A percentile compares a stretch with the other conserved stretches of the same genome.
Conservation (phyloP, 2,888 invertebrate genomes). For the Andrena minutula region DNA sequence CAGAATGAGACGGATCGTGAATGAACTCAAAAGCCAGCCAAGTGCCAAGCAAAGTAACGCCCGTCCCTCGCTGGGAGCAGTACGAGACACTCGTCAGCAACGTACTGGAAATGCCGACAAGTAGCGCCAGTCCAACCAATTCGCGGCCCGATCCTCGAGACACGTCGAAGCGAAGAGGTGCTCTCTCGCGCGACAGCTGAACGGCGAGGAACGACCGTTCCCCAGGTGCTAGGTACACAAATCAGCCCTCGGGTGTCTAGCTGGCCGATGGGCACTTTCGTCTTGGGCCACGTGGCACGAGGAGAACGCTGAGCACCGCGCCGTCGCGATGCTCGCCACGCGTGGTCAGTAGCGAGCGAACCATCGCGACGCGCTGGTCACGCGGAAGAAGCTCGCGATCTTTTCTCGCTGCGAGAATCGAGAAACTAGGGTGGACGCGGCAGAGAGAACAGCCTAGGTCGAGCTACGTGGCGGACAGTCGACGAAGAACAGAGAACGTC, state of each 20-base stretch:
- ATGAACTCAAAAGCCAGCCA: slow-evolving; percentile 64
- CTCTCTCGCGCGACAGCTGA: neutral
- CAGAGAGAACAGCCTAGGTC: neutral
- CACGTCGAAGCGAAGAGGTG: slow-evolving; percentile 6
- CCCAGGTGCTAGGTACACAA: slow-evolving; percentile 8
- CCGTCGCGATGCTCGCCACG: slow-evolving; percentile 25
- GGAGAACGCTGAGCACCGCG: neutral
- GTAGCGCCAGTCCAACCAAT: slow-evolving; percentile 73
- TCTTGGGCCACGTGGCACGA: slow-evolving; percentile 3
- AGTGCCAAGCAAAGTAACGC: slow-evolving; percentile 59
- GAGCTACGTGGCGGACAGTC: neutral
- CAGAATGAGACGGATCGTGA: slow-evolving; percentile 35
- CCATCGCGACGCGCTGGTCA: slow-evolving; percentile 38
- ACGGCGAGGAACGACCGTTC: neutral
- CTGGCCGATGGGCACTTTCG: neutral
- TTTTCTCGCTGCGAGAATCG: neutral
- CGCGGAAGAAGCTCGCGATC: neutral
- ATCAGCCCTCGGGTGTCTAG: neutral
- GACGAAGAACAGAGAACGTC: neutral
- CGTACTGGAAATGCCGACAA: slow-evolving; percentile 66
- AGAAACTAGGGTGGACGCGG: neutral
- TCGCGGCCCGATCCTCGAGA: slow-evolving; percentile 28
- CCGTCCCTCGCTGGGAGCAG: slow-evolving; percentile 56
- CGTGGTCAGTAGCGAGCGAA: slow-evolving; percentile 40
- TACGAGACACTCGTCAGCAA: slow-evolving; percentile 58